These are phyloP conservation scores for Tenebrio molitor DNA, from an alignment of 1,140 invertebrate species.

Conservation along the genomic window DNA sequence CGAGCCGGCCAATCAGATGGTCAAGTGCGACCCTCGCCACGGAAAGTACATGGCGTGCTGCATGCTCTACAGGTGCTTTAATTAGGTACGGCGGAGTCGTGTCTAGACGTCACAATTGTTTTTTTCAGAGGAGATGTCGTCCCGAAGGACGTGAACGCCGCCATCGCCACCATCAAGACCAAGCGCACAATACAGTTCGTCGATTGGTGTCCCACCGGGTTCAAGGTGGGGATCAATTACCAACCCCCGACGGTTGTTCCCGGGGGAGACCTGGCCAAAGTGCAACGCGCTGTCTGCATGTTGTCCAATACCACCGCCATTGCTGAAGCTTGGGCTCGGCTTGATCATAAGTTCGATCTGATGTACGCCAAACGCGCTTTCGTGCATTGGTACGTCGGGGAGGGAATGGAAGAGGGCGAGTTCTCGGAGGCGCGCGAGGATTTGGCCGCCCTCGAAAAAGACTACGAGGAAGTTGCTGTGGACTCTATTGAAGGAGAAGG, in stretches of 20 bases:
- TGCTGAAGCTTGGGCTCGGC: conserved; percentile 86
- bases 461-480: conserved; percentile 84
- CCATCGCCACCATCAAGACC: conserved; percentile 86
- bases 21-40: conserved; percentile 76
- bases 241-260: conserved; percentile 81
- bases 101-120: too few relatives aligned
- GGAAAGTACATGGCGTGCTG: conserved; percentile 84
- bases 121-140: conserved; percentile 71
- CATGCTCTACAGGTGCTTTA: conserved; percentile 70
- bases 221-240: conserved; percentile 81
- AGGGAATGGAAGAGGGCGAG: conserved; percentile 90
- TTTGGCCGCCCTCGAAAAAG: conserved; percentile 86
- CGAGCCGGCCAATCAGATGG: conserved; percentile 78
- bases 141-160: conserved; percentile 77
- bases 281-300: conserved; percentile 89
- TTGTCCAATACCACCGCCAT: conserved; percentile 90
- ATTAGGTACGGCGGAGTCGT: neutral
- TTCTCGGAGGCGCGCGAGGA: conserved; percentile 91
- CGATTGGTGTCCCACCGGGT: conserved; percentile 80
- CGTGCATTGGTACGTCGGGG: conserved; percentile 88
- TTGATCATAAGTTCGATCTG: conserved; percentile 87
- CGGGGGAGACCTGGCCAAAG: conserved; percentile 84
- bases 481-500: conserved; percentile 81
- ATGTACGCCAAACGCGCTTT: conserved; percentile 89
- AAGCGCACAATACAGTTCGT: conserved; percentile 78